These are phyloP conservation scores for Cavia aperea DNA, from an alignment of 2,113 vertebrate genomes.

Conservation along the genomic window DNA sequence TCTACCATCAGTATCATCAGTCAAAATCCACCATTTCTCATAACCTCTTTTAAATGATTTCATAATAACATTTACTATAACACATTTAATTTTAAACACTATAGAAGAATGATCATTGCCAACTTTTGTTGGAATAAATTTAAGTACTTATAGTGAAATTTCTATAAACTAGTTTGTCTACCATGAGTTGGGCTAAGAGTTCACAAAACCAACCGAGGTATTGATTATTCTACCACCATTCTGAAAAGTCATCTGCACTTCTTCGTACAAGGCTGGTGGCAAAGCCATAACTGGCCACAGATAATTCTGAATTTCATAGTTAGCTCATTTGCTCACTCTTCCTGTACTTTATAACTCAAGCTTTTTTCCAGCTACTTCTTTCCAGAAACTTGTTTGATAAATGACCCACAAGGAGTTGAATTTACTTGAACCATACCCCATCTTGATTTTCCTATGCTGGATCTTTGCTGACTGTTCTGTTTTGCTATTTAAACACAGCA, in stretches of 20 bases:
- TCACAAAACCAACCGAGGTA: background rate
- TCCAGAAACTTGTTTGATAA: background rate
- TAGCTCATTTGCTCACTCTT: background rate
- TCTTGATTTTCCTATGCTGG: conserved; percentile 26
- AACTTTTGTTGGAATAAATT: background rate
- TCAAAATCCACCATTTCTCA: background rate
- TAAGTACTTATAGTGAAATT: background rate
- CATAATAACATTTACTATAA: conserved; percentile 4
- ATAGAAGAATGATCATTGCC: background rate
- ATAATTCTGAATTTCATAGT: background rate
- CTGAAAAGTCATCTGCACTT: conserved; percentile 4
- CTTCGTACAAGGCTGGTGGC: background rate
- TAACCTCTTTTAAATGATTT: background rate
- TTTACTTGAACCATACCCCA: background rate
- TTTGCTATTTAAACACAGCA: background rate
- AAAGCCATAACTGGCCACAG: background rate
- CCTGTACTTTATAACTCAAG: background rate
- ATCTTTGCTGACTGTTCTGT: background rate
- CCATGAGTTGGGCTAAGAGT: background rate
- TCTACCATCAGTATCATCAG: background rate
- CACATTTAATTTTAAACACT: background rate
- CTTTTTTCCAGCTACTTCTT: background rate
- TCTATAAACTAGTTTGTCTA: background rate
- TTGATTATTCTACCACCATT: background rate
- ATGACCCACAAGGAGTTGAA: background rate